phyloP scores from a whole-genome alignment of 2,113 vertebrate genomes.

The Microtus richardsoni region DNA sequence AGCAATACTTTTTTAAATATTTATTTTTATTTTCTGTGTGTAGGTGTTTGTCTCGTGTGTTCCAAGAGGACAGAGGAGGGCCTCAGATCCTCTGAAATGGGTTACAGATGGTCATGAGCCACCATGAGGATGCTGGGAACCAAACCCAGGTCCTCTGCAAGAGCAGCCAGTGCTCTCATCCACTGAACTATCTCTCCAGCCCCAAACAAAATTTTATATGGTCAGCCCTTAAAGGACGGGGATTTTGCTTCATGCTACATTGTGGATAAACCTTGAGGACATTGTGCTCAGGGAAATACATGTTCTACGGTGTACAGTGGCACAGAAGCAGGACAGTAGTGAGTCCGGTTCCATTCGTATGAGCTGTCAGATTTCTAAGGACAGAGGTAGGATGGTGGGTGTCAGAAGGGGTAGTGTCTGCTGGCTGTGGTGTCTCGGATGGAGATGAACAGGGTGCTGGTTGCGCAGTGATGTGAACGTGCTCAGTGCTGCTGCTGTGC shows the following conservation, averaged over 20 bases:
- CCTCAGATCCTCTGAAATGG: background rate
- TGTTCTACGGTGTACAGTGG: background rate
- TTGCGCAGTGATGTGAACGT: rapidly evolving
- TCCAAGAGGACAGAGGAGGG: background rate
- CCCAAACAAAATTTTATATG: background rate
- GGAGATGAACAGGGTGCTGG: background rate
- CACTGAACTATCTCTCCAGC: background rate
- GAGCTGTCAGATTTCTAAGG: too few relatives aligned
- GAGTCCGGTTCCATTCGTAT: rapidly evolving
- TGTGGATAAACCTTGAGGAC: background rate
- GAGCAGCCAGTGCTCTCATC: background rate
- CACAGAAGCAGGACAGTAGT: background rate
- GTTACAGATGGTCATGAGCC: background rate
- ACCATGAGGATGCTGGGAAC: background rate
- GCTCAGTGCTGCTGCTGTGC: too few relatives aligned
- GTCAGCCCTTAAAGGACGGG: background rate
- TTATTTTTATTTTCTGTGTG: background rate
- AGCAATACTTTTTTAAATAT: background rate
- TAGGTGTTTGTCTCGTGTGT: background rate
- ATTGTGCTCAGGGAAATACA: background rate
- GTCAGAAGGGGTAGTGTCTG: background rate
- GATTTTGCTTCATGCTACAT: background rate
- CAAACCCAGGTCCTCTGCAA: background rate
- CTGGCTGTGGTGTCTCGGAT: background rate
- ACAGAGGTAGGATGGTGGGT: background rate